Evolutionary conservation across 2,888 invertebrate genomes (phyloP), one percentile per base, ranked within the genome.

Genomic region (Busseola fusca): DNA sequence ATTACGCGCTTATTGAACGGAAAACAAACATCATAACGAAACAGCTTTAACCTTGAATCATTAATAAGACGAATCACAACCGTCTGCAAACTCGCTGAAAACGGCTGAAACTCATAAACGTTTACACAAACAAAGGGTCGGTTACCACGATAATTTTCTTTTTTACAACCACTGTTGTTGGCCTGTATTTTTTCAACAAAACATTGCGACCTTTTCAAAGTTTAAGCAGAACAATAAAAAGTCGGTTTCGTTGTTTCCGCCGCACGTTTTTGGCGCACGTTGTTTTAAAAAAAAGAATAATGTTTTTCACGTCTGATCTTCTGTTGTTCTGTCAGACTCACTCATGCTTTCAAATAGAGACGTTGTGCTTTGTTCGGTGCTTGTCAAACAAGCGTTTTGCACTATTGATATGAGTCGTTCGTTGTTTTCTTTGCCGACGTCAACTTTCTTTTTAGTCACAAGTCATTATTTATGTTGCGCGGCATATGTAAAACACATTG

Each of bases 151-250:
- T 82, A 66, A 80, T 80, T 80, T 82, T 79, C 82, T 78, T 80
- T 78, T 82, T 74, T 82, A 82, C 79, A 82, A 78, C 70, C 75
- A 58, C 82, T 54, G 75, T 80, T 80, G 82, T 67, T 69, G 64
- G 67, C 56, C 52, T 78, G 82, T 80, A 82, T 78, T 82, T 80
- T 80, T 82, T 82, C 64, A 71, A 78, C 82, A 80, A 82, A 82
- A 82, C 74, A 71, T 68, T 78, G 76, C 80, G 80, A 72, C 72
- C 76, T 80, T 76, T 83, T 76, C 72, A 76, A 81, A 80, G 76
- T 80, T 80, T 78, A 80, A 80, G 80, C 83, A 76, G 65, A 81
- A 81, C 80, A 80, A 81, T 80, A 80, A 81, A 76, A 73, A 74
- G 74, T 69, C 76, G 69, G 80, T 76, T 69, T 65, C 83, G 72